Evolutionary conservation across 1,140 invertebrate species (phyloP), one percentile per base, ranked within the genome.

Genomic region (Drosophila serrata): DNA sequence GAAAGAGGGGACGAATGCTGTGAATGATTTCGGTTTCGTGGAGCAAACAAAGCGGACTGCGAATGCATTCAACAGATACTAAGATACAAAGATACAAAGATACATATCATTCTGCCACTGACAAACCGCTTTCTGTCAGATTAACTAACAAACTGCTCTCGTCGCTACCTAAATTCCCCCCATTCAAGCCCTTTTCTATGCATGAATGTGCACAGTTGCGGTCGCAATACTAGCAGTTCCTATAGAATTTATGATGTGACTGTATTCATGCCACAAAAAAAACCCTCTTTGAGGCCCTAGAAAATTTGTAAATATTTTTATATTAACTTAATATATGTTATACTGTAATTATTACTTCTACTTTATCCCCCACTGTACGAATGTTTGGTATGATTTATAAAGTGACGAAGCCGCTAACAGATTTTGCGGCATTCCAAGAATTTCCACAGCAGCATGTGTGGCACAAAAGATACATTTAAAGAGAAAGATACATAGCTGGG

Each of bases 111-210:
- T 79, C 61, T 65, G 63, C 57, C 74, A 53, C 84, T 77, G 84
- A 77, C 80, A 79, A 88, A 84, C 62, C 72, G 67, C 77, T 82
- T 65, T 58, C 80, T 82, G 84, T 87, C 82, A 87, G 82, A 81
- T 87, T 87, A 87, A 79, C 79, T 86, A 79, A 61, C 75, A 79
- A 79, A 72, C 79, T 81, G 82, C 75, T 79, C 69, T 86, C 65
- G 75, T 65, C 84, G 58, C 49, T 63, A 39, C 73, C 58, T n/a
- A 56, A 57, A 39, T 27, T 42, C 15, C 48, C 74, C 37, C 27
- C 33, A 22, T 24, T 49, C 17, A 19, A 1, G 40, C 73, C 55
- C 51, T 37, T 17, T 17, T 58, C 45, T 48, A 9, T 48, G 27
- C 8, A 29, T 37, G 45, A 12, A 42, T 35, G 12, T 27, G 5